These are phyloP conservation scores for Ceratosolen fusciceps DNA, from an alignment of 1,140 invertebrate genomes.

Conservation along the genomic window DNA sequence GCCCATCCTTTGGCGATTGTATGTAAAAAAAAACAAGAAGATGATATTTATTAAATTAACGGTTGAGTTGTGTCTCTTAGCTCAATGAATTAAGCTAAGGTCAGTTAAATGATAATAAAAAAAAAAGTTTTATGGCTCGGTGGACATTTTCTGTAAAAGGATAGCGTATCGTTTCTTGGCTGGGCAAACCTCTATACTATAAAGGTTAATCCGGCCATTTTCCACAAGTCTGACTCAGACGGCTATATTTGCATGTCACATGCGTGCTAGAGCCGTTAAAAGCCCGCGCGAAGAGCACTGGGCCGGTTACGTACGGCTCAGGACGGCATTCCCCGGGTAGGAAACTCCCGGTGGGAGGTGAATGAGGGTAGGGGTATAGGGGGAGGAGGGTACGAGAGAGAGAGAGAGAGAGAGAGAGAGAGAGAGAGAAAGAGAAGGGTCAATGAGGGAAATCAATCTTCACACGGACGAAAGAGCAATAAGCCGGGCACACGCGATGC, in stretches of 20 bases:
- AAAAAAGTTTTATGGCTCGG: too few relatives aligned
- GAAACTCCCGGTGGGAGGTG: background rate
- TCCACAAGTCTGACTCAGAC: slow-evolving; percentile 2
- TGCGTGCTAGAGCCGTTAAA: slow-evolving; percentile 11
- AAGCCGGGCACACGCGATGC: background rate
- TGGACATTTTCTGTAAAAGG: too few relatives aligned
- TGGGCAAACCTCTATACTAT: background rate
- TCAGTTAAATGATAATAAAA: too few relatives aligned
- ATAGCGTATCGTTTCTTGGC: too few relatives aligned
- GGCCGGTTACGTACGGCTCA: too few relatives aligned
- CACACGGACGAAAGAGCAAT: background rate
- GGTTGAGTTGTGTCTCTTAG: too few relatives aligned
- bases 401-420: slow-evolving; percentile 10
- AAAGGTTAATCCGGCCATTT: background rate
- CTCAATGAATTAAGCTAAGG: too few relatives aligned
- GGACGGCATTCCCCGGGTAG: too few relatives aligned
- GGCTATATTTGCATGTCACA: slow-evolving; percentile 28
- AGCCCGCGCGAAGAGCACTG: background rate
- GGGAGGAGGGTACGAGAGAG: background rate
- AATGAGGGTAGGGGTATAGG: background rate
- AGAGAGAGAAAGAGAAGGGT: background rate
- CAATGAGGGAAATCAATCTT: slow-evolving; percentile 32
- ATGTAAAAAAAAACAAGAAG: too few relatives aligned
- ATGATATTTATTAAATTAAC: too few relatives aligned
- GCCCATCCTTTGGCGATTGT: too few relatives aligned